Percentiles rank a stretch among this genome's conserved stretches.
Conservation (phyloP, 2,797 vertebrate genomes). For the Zalophus californianus region DNA sequence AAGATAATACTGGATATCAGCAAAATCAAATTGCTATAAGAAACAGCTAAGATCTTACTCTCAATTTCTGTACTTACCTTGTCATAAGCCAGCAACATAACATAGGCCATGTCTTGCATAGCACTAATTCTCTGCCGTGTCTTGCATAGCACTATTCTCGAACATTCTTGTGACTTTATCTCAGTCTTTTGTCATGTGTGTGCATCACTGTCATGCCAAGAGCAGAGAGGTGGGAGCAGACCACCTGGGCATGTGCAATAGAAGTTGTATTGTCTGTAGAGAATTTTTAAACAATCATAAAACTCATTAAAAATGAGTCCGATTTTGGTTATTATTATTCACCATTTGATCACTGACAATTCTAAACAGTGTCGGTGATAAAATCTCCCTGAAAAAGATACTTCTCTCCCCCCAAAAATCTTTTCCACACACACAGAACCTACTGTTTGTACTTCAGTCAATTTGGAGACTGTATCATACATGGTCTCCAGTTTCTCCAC, state of each 20-base stretch:
- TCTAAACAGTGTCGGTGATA: background rate
- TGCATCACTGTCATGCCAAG: background rate
- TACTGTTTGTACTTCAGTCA: background rate
- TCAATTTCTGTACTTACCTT: background rate
- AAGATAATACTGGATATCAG: conserved; percentile 46
- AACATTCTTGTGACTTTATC: background rate
- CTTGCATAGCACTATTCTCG: background rate
- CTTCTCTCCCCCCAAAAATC: background rate
- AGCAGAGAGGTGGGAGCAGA: background rate
- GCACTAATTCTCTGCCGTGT: background rate
- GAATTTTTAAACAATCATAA: conserved; percentile 14
- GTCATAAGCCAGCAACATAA: background rate
- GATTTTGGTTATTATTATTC: background rate
- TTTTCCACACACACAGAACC: background rate
- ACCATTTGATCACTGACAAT: background rate
- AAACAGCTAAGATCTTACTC: background rate
- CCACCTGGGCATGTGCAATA: background rate
- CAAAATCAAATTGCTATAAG: conserved; percentile 46
- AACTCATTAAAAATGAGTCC: background rate
- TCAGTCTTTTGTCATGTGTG: background rate
- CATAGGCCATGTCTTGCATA: background rate
- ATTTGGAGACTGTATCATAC: background rate
- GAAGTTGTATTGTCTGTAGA: background rate
- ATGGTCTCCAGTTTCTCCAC: background rate
- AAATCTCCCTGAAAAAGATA: background rate